These are phyloP conservation scores for Phyllopteryx taeniolatus DNA, from an alignment of 2,113 vertebrate species.

Conservation along the genomic window DNA sequence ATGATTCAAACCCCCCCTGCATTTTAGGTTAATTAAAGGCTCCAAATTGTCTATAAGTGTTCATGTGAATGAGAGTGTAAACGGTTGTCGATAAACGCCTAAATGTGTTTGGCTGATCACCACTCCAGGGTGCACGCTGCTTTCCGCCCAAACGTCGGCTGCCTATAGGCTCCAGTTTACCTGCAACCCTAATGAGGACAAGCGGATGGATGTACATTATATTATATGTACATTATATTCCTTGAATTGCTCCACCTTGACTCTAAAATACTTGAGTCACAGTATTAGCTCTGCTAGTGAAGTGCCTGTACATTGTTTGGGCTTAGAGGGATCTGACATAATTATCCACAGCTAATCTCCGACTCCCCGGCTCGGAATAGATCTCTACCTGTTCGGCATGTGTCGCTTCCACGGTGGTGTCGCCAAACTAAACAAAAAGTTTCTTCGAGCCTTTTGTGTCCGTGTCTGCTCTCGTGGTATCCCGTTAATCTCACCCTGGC, in stretches of 20 bases:
- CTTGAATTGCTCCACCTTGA: background rate
- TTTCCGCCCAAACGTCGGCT: background rate
- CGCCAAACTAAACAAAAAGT: background rate
- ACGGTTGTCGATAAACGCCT: no score
- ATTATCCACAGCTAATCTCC: constrained; percentile 63
- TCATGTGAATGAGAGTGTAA: background rate
- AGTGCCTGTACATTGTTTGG: constrained; percentile 41
- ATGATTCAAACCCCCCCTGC: background rate
- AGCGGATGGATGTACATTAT: background rate
- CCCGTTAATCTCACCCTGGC: background rate
- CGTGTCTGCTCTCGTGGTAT: background rate
- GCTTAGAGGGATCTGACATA: constrained; percentile 69
- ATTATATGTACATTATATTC: background rate
- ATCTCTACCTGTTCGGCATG: constrained; percentile 38
- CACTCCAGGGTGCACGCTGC: background rate
- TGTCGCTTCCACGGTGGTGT: background rate
- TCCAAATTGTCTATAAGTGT: background rate
- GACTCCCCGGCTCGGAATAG: constrained; percentile 61
- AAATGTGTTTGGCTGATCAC: no score
- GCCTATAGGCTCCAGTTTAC: background rate
- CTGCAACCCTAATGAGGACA: background rate
- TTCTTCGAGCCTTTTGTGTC: background rate
- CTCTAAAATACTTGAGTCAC: background rate
- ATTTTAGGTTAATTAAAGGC: background rate
- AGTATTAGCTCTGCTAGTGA: background rate